These are phyloP conservation scores for Arctia plantaginis DNA, from an alignment of 2,888 invertebrate species.

Conservation along the genomic window DNA sequence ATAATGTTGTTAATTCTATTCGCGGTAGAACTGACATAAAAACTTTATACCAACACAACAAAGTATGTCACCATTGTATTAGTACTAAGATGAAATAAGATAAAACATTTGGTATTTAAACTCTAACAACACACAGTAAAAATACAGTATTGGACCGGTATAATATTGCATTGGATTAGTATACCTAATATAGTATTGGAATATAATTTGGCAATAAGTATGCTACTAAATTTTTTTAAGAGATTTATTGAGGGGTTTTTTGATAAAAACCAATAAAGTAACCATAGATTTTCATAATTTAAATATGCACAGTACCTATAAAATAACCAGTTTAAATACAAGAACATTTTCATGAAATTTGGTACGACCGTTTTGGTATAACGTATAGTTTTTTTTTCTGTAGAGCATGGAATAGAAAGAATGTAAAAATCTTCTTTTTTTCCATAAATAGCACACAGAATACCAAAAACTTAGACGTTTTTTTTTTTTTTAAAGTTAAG, in stretches of 20 bases:
- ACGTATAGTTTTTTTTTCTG: too few species aligned
- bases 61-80: neutral
- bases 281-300: neutral
- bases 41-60: neutral
- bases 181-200: neutral
- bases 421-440: too few species aligned
- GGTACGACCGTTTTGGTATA: neutral
- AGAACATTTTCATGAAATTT: neutral
- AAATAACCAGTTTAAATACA: neutral
- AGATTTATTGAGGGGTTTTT: neutral
- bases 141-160: too few species aligned
- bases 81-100: too few species aligned
- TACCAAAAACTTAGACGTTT: too few species aligned
- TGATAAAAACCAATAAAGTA: neutral
- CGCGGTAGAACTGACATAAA: slow-evolving; percentile 6
- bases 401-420: too few species aligned
- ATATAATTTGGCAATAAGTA: neutral
- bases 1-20: slow-evolving; percentile 24
- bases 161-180: too few species aligned
- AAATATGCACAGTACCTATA: neutral
- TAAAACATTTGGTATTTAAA: too few species aligned
- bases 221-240: neutral
- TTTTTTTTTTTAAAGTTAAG: neutral
- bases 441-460: too few species aligned
- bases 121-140: too few species aligned